Evolutionary conservation across 2,888 invertebrate genomes (phyloP), one percentile per base, ranked within the genome.

Genomic region (Chromoteleia sp.): DNA sequence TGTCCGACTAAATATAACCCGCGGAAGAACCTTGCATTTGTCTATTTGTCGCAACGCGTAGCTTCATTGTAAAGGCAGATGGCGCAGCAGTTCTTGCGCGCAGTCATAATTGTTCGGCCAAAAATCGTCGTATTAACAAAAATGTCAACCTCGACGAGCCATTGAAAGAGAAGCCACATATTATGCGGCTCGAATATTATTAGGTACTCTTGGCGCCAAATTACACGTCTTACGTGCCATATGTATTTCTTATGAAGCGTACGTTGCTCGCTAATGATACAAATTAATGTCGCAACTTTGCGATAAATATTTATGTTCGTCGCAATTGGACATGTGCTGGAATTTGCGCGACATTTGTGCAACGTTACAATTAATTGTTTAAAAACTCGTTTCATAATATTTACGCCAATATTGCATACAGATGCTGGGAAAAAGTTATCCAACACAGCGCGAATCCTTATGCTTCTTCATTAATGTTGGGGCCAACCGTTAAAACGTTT

Each of bases 151-250:
- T 54, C 59, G 68, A 45, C 43, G 50, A 54, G 76, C 61, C 76
- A 76, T 68, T 68, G 61, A 68, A 52, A 65, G 10, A n/a, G 59
- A 59, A 41, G 58, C 56, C 48, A 25, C 65, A 30, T n/a, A n/a
- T n/a, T n/a, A n/a, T n/a, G 8, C 15, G 10, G 54, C 56, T 48
- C 43, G 50, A 39, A 67, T 56, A 56, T 74, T 45, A 56, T 65
- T 74, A 58, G 58, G 10, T 50, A 45, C 25, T 54, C 58, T 56
- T 67, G 56, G 14, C 52, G 36, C 15, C 61, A 76, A 76, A 76
- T 76, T 76, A 68, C 61, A 61, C 77, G 41, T 70, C 56, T 77
- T 56, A 77, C 56, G 48, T 63, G 77, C 70, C 70, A 77, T 77
- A 63, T 77, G 77, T 45, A 70, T 61, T 63, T 63, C 56, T 70